Conservation (phyloP, 1,140 invertebrate genomes). For the Batillaria attramentaria region DNA sequence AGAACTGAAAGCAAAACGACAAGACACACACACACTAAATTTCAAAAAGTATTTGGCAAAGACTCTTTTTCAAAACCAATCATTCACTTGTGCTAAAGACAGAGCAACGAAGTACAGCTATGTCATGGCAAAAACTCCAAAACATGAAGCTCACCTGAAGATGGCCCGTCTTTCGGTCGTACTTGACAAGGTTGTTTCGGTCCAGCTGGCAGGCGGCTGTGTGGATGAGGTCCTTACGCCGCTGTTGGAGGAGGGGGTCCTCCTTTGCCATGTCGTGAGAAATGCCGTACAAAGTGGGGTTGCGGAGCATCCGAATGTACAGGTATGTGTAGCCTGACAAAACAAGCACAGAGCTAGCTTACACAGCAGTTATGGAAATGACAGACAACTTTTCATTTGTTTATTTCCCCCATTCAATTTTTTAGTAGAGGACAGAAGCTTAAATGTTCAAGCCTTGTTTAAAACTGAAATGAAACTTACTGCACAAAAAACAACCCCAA, state of each 20-base stretch:
- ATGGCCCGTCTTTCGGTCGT: conserved; percentile 95
- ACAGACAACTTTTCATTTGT: no score
- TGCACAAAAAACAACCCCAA: no score
- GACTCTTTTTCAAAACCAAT: neutral
- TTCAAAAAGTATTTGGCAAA: conserved; percentile 7
- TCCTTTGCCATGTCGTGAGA: conserved; percentile 79
- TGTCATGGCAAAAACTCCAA: neutral
- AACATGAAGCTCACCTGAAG: conserved; percentile 83
- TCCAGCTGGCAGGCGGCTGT: conserved; percentile 94
- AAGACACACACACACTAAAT: no score
- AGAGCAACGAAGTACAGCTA: no score
- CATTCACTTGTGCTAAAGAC: neutral
- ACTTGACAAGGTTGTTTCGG: conserved; percentile 93
- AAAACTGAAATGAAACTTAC: no score
- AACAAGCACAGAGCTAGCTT: neutral
- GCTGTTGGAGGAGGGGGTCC: conserved; percentile 88
- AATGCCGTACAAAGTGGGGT: conserved; percentile 91
- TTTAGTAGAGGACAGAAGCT: no score
- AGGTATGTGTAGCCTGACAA: conserved; percentile 89
- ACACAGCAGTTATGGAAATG: no score
- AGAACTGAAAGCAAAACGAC: no score
- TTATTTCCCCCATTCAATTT: no score
- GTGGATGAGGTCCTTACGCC: conserved; percentile 96
- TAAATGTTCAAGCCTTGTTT: no score
- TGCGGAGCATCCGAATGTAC: conserved; percentile 82